phyloP scores from a whole-genome alignment of 1,140 invertebrate genomes.

The Zaprionus tsacasi region DNA sequence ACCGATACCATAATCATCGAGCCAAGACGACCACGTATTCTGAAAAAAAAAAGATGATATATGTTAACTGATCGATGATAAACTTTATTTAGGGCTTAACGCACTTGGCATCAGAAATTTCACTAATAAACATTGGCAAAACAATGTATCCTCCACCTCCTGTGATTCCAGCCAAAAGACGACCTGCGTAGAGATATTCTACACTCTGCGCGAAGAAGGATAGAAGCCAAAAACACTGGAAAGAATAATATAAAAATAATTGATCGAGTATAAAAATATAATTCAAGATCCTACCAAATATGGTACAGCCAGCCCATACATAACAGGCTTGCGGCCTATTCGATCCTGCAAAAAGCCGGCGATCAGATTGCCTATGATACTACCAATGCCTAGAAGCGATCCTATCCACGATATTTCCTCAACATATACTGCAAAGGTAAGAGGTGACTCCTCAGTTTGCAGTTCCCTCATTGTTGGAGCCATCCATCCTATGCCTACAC shows the following conservation, averaged over 20 bases:
- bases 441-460: conserved; percentile 72
- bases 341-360: conserved; percentile 63
- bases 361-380: conserved; percentile 62
- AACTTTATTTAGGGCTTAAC: background rate
- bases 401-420: conserved; percentile 76
- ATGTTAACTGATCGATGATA: background rate
- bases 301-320: conserved; percentile 53
- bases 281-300: conserved; percentile 43
- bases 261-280: background rate
- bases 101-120: conserved; percentile 74
- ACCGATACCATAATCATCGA: conserved; percentile 93
- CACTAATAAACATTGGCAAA: conserved; percentile 68
- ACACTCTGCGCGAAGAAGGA: conserved; percentile 62
- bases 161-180: conserved; percentile 82
- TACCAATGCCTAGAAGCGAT: conserved; percentile 74
- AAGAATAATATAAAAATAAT: background rate
- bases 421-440: conserved; percentile 52
- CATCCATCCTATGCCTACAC: conserved; percentile 84
- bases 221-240: conserved; percentile 65
- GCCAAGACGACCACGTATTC: conserved; percentile 90
- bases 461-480: conserved; percentile 81
- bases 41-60: conserved; percentile 70
- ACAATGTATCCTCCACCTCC: conserved; percentile 66
- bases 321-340: conserved; percentile 61
- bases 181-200: conserved; percentile 73